Evolutionary conservation across 2,113 vertebrate genomes (phyloP).

Genomic region (Cephalopterus ornatus): DNA sequence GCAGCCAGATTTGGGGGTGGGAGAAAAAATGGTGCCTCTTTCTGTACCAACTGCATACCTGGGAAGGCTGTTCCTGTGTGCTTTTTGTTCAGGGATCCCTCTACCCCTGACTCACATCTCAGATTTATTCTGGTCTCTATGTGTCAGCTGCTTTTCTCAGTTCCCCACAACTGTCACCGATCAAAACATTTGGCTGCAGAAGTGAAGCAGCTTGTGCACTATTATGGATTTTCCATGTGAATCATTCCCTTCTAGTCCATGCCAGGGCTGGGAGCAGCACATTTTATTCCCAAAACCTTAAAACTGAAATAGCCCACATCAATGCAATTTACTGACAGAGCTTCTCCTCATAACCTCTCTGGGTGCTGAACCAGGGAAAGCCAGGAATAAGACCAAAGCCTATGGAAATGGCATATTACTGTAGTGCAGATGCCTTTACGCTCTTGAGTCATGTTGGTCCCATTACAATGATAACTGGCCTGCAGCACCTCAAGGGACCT

Average conservation of each 20-base stretch:
- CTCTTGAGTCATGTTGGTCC: background rate
- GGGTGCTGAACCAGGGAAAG: background rate
- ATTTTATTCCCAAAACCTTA: background rate
- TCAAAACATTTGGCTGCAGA: background rate
- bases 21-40: background rate
- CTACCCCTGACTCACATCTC: background rate
- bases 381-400: background rate
- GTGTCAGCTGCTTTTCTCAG: conserved; percentile 3
- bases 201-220: background rate
- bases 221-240: background rate
- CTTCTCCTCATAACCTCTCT: background rate
- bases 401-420: background rate
- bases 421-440: background rate
- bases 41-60: background rate
- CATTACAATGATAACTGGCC: background rate
- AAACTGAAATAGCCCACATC: background rate
- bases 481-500: background rate
- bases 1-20: background rate
- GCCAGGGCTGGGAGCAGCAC: background rate
- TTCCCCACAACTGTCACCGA: background rate
- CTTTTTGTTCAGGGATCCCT: background rate
- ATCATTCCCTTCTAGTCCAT: background rate
- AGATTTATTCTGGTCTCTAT: background rate
- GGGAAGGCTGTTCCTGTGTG: fast-evolving
- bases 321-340: background rate